A percentile compares a stretch with the other conserved stretches of the same genome.
Evolutionary conservation across 2,888 invertebrate genomes (phyloP).

Genomic region (Tiliacea citrago): DNA sequence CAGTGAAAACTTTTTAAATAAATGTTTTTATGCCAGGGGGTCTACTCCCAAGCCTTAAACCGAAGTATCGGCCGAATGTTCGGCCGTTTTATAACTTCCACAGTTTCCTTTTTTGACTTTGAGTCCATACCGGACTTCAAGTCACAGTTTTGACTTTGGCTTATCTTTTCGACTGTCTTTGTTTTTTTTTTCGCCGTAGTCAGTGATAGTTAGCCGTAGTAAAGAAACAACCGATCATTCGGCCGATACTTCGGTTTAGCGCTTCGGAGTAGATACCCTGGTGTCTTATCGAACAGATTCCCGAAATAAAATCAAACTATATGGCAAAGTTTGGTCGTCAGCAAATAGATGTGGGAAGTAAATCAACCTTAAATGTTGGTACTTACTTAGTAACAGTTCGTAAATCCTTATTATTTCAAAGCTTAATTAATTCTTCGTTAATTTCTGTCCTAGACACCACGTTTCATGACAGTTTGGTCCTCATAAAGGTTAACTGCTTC

Average conservation of each 20-base stretch:
- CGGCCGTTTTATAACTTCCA: too few species aligned
- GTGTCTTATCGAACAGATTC: conserved; percentile 3
- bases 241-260: too few species aligned
- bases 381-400: conserved; percentile 1
- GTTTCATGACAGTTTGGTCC: conserved; percentile 51
- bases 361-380: conserved; percentile 14
- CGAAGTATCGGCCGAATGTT: too few species aligned
- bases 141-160: too few species aligned
- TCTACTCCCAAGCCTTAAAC: too few species aligned
- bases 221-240: too few species aligned
- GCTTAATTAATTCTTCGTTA: conserved; percentile 62
- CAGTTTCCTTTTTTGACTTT: too few species aligned
- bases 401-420: conserved; percentile 48
- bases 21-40: conserved; percentile 5
- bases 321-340: conserved; percentile 2
- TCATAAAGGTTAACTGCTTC: conserved; percentile 68
- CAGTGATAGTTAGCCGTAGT: too few species aligned
- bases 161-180: too few species aligned
- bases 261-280: too few species aligned
- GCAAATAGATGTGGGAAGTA: conserved; percentile 11
- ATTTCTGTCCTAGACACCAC: conserved; percentile 61
- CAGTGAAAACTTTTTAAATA: conserved; percentile 7
- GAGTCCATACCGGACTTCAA: too few species aligned
- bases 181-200: too few species aligned
- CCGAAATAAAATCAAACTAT: conserved; percentile 7